A percentile compares a stretch with the other conserved stretches of the same genome.
These are phyloP conservation scores for Neodiprion virginianus DNA, from an alignment of 1,140 invertebrate species.

Conservation along the genomic window DNA sequence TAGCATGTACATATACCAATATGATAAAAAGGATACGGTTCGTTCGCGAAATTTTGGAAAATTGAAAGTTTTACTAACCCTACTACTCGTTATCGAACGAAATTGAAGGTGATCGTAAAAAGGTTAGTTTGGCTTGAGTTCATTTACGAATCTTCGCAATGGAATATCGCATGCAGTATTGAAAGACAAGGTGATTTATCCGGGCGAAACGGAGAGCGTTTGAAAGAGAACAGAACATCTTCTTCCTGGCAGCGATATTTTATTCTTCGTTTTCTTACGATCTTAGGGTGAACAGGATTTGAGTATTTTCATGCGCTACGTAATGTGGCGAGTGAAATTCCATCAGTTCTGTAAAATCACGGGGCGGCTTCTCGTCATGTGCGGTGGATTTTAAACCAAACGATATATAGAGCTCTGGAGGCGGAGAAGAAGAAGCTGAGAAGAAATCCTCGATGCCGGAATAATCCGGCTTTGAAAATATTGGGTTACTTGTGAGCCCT, in stretches of 20 bases:
- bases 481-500: constrained; percentile 27
- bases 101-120: neutral
- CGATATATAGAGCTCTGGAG: neutral
- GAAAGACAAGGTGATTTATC: too few species aligned
- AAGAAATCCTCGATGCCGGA: constrained; percentile 40
- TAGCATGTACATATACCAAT: neutral
- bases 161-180: too few species aligned
- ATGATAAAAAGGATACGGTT: neutral
- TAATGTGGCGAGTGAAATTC: neutral
- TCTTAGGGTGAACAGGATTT: neutral
- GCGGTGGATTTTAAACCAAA: neutral
- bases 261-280: too few species aligned
- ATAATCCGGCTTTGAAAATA: constrained; percentile 32
- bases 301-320: neutral
- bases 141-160: too few species aligned
- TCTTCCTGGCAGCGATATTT: too few species aligned
- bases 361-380: neutral
- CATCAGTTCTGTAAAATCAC: neutral
- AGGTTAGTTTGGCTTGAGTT: neutral
- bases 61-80: neutral
- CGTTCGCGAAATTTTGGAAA: neutral
- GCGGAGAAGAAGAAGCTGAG: neutral
- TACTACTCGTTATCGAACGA: neutral
- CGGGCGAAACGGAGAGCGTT: too few species aligned
- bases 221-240: too few species aligned